A percentile compares a stretch with the other conserved stretches of the same genome.
Conservation (phyloP, 2,113 vertebrate genomes). For the Rhea americana region DNA sequence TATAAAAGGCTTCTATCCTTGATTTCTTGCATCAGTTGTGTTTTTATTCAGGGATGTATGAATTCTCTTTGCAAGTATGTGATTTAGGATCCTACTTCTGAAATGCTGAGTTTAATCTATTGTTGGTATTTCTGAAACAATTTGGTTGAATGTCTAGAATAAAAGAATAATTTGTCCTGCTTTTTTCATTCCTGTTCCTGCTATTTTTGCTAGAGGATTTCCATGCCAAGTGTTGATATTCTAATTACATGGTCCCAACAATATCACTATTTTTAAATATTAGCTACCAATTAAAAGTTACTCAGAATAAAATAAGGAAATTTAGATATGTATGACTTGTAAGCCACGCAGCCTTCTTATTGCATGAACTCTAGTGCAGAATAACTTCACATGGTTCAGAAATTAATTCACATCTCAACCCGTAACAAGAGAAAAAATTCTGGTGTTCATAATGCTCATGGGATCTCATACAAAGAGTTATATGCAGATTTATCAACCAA, state of each 20-base stretch:
- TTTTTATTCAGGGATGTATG: slow-evolving; percentile 15
- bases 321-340: neutral
- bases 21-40: neutral
- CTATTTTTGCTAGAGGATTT: neutral
- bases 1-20: neutral
- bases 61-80: neutral
- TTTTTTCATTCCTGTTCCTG: neutral
- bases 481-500: slow-evolving; percentile 19
- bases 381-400: slow-evolving; percentile 10
- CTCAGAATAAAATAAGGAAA: slow-evolving; percentile 15
- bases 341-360: neutral
- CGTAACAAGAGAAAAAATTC: slow-evolving; percentile 8
- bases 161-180: neutral
- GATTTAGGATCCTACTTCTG: neutral
- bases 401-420: neutral
- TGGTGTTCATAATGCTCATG: neutral
- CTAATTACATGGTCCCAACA: neutral
- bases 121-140: slow-evolving; percentile 13
- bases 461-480: neutral
- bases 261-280: neutral
- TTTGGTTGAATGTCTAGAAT: neutral
- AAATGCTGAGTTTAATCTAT: slow-evolving; percentile 8
- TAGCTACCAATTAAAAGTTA: neutral
- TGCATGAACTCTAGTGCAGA: neutral
- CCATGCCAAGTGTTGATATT: neutral